Base-by-base conservation (phyloP, 64 coral and sea anemone species). In the Montipora cactus region DNA sequence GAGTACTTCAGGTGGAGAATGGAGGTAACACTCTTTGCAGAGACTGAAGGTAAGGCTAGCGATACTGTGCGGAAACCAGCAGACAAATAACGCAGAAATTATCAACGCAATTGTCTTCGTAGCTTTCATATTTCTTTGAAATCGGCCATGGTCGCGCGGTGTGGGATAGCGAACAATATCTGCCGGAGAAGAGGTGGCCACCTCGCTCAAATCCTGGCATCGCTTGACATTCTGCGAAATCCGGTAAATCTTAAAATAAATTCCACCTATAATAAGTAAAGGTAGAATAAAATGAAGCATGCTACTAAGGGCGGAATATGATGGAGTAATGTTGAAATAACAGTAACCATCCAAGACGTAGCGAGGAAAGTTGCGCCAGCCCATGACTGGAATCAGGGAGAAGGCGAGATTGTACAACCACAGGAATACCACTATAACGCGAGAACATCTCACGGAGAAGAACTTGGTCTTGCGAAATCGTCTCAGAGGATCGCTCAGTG, bases 271-370 rank as follows among this genome's bases (percentile, higher is more conserved):
- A 0, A 99, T 80, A 1, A 99, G 37, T 74, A 96, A 74, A 5
- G 98, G 98, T 5, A 99, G 59, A 64, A 99, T 75, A 55, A 99
- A 99, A 58, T 99, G 93, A 13, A 99, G 64, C 7, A 94, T n/a
- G 23, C 89, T 96, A 47, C 89, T 96, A 4, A 95, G 80, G 8
- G 89, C 22, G 1, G 98, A 96, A 75, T 99, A 99, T 1, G 81
- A 52, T 12, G 12, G 45, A 8, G 86, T 67, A 46, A 99, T 90
- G 70, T 94, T 89, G 50, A 99, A 99, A 6, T 59, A 16, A 52
- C 98, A 99, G 8, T 51, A 16, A 18, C 59, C 25, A 53, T 47
- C 14, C 7, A 84, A 82, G 5, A 96, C 46, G 14, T 87, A 47
- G 1, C 10, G 66, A 11, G 78, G 68, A 23, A 53, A 49, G 0